These are phyloP conservation scores for Sebastes baramenuke DNA, from an alignment of 2,797 vertebrate species.

Conservation along the genomic window DNA sequence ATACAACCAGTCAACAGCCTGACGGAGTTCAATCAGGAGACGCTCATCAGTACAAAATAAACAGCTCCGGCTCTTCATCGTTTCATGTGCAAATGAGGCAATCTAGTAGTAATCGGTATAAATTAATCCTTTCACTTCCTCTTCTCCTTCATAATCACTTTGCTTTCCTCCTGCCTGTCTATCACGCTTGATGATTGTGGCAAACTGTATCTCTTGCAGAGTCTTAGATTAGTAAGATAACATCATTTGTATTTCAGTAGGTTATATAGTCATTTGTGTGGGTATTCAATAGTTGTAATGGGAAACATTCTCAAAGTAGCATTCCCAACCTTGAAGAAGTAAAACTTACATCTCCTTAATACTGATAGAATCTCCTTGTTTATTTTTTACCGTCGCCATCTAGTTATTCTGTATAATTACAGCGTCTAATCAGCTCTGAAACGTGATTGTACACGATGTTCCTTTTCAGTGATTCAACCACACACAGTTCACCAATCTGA, in stretches of 20 bases:
- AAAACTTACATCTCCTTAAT: neutral
- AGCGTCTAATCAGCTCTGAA: constrained; percentile 5
- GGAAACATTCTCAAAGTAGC: neutral
- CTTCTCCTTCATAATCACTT: constrained; percentile 6
- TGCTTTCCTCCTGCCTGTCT: constrained; percentile 1
- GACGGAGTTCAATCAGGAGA: neutral
- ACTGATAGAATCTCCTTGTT: neutral
- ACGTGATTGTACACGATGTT: constrained; percentile 3
- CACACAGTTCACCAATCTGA: too few relatives aligned
- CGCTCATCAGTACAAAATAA: neutral
- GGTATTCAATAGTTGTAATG: neutral
- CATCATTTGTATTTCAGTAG: neutral
- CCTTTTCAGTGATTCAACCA: constrained; percentile 5
- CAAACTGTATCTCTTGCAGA: neutral
- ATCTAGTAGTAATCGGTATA: constrained; percentile 16
- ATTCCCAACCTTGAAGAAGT: neutral
- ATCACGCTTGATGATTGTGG: neutral
- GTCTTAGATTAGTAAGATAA: neutral
- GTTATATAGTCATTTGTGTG: neutral
- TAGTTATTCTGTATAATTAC: constrained; percentile 19
- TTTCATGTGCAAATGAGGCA: constrained; percentile 44
- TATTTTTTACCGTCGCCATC: neutral
- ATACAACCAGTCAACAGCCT: constrained; percentile 4
- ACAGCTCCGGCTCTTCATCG: neutral
- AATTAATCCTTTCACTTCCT: constrained; percentile 33